These are phyloP conservation scores for Embidobia sp. DNA, from an alignment of 2,888 invertebrate genomes.

Conservation along the genomic window DNA sequence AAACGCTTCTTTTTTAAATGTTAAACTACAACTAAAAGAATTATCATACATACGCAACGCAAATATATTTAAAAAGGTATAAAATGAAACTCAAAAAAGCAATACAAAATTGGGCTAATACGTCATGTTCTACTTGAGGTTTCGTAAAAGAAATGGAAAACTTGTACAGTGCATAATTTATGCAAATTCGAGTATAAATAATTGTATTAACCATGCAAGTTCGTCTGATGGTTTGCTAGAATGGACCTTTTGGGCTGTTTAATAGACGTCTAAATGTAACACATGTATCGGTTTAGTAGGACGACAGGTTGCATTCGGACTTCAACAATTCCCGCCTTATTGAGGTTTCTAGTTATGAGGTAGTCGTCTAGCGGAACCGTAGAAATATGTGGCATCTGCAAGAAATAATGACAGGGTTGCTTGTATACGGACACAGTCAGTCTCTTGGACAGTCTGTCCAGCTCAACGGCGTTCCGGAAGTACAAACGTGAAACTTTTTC, in stretches of 20 bases:
- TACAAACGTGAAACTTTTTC: slow-evolving; percentile 69
- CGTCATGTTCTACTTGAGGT: too few species aligned
- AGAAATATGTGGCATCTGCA: slow-evolving; percentile 80
- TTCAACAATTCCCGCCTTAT: slow-evolving; percentile 70
- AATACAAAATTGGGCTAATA: too few species aligned
- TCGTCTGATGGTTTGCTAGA: background rate
- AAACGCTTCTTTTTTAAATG: too few species aligned
- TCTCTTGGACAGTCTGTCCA: slow-evolving; percentile 70
- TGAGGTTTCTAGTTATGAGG: slow-evolving; percentile 66
- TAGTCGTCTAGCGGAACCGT: slow-evolving; percentile 74
- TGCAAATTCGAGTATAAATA: too few species aligned
- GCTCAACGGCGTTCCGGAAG: slow-evolving; percentile 67
- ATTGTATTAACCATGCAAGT: too few species aligned
- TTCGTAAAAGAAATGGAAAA: too few species aligned
- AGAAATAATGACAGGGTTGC: slow-evolving; percentile 79
- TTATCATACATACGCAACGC: too few species aligned
- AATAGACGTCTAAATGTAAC: slow-evolving; percentile 22
- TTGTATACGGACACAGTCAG: slow-evolving; percentile 59
- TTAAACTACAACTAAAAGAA: too few species aligned
- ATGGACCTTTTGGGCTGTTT: slow-evolving; percentile 13
- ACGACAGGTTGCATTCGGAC: slow-evolving; percentile 79
- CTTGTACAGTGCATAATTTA: too few species aligned
- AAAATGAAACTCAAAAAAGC: too few species aligned
- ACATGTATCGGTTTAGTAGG: slow-evolving; percentile 52
- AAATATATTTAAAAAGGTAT: too few species aligned